These are phyloP conservation scores for Drosophila gaucha DNA, from an alignment of 2,888 invertebrate genomes.

Conservation along the genomic window DNA sequence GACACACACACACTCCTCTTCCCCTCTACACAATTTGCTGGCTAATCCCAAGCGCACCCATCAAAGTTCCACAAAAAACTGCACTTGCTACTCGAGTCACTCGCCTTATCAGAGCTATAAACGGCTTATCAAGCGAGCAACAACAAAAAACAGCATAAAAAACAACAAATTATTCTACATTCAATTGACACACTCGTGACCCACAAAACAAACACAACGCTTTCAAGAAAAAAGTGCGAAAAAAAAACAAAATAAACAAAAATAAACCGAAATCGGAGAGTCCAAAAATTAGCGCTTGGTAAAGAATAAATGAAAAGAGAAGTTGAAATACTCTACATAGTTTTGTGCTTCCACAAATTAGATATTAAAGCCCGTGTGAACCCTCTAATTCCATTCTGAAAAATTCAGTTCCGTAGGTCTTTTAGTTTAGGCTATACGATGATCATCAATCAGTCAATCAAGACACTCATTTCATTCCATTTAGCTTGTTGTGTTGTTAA, in stretches of 20 bases:
- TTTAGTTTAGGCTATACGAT: background rate
- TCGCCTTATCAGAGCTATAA: slow-evolving; percentile 54
- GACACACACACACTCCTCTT: background rate
- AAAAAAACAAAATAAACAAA: slow-evolving; percentile 42
- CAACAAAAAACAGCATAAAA: slow-evolving; percentile 1
- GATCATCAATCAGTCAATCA: background rate
- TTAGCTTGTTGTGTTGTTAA: too few relatives aligned
- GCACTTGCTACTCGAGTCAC: slow-evolving; percentile 4
- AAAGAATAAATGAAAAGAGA: slow-evolving; percentile 1
- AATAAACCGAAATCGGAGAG: slow-evolving; percentile 18
- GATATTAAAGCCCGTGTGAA: too few relatives aligned
- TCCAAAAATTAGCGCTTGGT: slow-evolving; percentile 46
- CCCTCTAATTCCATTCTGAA: background rate
- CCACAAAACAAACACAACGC: slow-evolving; percentile 26
- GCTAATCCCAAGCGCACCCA: slow-evolving; percentile 8
- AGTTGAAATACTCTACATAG: slow-evolving; percentile 22
- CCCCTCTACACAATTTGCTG: background rate
- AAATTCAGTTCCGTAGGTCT: background rate
- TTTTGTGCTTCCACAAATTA: too few relatives aligned
- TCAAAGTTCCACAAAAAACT: slow-evolving; percentile 15
- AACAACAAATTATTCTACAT: slow-evolving; percentile 15
- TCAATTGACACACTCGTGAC: slow-evolving; percentile 62
- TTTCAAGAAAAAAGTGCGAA: slow-evolving; percentile 47
- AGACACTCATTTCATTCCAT: too few relatives aligned
- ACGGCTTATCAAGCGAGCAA: slow-evolving; percentile 61